These are phyloP conservation scores for Phrynosoma blainvillii DNA, from an alignment of 2,113 vertebrate species.

Conservation along the genomic window DNA sequence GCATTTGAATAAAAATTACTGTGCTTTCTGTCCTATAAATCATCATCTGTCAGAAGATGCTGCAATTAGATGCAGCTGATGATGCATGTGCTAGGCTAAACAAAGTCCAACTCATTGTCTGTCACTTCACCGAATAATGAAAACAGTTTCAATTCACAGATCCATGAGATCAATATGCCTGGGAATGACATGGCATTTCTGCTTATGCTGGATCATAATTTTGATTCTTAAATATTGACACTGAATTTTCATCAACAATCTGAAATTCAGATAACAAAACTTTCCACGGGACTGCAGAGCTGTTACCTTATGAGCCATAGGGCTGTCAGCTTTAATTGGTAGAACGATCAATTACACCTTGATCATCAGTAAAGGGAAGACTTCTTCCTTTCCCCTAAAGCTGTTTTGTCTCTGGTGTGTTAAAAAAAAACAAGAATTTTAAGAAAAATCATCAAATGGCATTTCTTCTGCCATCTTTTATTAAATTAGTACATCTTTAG, in stretches of 20 bases:
- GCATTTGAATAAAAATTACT: not conserved
- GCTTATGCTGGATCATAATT: conserved; percentile 31
- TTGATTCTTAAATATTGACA: conserved; percentile 35
- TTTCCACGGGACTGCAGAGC: not conserved
- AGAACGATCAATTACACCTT: not conserved
- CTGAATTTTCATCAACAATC: conserved; percentile 19
- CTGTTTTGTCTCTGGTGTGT: not conserved
- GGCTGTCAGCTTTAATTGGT: not conserved
- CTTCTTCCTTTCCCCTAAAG: not conserved
- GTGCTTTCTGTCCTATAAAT: conserved; percentile 31
- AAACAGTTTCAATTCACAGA: conserved; percentile 37
- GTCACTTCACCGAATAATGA: not conserved
- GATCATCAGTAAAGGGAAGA: not conserved
- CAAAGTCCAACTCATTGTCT: conserved; percentile 44
- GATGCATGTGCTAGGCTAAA: not conserved
- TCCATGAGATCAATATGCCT: conserved; percentile 11
- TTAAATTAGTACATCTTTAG: not conserved
- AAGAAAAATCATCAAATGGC: not conserved
- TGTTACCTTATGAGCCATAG: not conserved
- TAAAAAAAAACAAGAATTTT: not conserved
- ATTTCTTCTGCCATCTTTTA: not conserved
- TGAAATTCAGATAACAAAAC: conserved; percentile 6
- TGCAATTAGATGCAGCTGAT: conserved; percentile 31
- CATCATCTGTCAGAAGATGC: not conserved
- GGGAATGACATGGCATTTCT: conserved; percentile 17